These are phyloP conservation scores for Chironomus tentans DNA, from an alignment of 2,888 invertebrate species.

Conservation along the genomic window DNA sequence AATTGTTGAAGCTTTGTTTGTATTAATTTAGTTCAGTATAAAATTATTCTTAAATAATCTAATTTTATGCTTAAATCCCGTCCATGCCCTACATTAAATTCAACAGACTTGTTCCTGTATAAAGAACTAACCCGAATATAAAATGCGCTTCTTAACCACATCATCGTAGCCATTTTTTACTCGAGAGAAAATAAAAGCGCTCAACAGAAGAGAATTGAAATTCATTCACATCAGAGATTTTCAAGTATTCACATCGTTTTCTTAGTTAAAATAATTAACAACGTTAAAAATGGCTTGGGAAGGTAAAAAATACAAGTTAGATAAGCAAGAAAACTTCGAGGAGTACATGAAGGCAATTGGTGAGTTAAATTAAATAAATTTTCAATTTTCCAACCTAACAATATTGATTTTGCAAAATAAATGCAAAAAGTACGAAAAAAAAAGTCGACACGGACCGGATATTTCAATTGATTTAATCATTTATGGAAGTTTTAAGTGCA, in stretches of 20 bases:
- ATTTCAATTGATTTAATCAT: neutral
- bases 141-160: neutral
- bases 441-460: neutral
- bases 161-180: neutral
- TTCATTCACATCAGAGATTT: neutral
- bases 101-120: no score
- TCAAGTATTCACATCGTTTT: neutral
- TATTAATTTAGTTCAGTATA: no score
- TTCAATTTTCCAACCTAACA: neutral
- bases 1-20: no score
- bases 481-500: neutral
- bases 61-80: no score
- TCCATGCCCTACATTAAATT: no score
- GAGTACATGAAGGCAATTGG: constrained; percentile 81
- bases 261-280: neutral
- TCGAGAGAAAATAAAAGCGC: neutral
- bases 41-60: no score
- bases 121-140: no score
- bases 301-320: constrained; percentile 75
- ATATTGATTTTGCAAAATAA: no score
- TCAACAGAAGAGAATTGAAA: neutral
- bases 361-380: constrained; percentile 44
- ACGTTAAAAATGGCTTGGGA: constrained; percentile 31
- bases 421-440: neutral
- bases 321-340: constrained; percentile 74